A percentile compares a stretch with the other conserved stretches of the same genome.
Evolutionary conservation across 64 coral and sea anemone species (phyloP).

Genomic region (Dendronephthya gigantea): DNA sequence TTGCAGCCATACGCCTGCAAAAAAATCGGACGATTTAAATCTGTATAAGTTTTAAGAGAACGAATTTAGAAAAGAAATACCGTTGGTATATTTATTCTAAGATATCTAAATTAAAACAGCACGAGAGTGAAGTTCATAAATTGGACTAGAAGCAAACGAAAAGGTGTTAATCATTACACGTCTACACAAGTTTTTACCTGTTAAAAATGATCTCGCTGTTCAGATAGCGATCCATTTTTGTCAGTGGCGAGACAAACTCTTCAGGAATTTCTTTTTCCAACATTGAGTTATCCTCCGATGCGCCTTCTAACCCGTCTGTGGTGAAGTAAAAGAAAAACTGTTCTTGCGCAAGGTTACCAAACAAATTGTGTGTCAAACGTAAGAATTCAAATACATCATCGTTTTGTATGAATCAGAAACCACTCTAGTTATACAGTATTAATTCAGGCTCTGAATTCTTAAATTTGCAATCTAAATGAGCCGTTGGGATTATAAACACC

Average conservation of each 20-base stretch:
- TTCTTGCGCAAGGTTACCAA: constrained; percentile 5
- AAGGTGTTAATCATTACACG: background rate
- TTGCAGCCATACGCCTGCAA: constrained; percentile 82
- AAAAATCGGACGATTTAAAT: background rate
- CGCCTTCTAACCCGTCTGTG: constrained; percentile 73
- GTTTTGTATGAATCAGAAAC: background rate
- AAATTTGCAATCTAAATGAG: background rate
- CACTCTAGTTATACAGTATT: background rate
- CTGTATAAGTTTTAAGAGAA: background rate
- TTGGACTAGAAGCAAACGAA: too few species aligned
- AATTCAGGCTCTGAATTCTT: background rate
- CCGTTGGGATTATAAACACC: background rate
- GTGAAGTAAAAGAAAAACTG: constrained; percentile 41
- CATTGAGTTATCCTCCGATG: constrained; percentile 64
- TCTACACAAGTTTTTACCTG: constrained; percentile 43
- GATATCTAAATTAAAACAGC: background rate
- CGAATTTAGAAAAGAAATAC: background rate
- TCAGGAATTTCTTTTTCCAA: constrained; percentile 66
- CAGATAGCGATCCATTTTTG: constrained; percentile 92
- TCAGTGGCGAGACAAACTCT: constrained; percentile 66
- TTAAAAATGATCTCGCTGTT: constrained; percentile 92
- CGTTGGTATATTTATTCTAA: background rate
- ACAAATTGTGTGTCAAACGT: background rate
- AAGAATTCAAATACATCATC: background rate
- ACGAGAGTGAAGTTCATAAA: too few species aligned